Base-by-base conservation (phyloP, 2,797 vertebrate species). In the Euphonia xanthogaster region DNA sequence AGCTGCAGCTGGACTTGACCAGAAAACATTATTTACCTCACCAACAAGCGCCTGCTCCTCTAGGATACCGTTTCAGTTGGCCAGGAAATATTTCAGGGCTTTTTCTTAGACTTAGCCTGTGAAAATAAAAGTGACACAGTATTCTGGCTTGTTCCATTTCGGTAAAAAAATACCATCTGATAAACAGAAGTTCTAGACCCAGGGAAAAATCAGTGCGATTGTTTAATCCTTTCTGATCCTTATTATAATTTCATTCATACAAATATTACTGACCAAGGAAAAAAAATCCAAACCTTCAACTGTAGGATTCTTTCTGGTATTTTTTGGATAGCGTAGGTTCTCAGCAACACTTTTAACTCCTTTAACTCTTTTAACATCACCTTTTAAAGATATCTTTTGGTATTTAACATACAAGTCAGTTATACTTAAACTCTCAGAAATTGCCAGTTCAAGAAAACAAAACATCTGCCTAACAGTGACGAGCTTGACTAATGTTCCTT, bases 401-500 rank as follows among this genome's bases (percentile, higher is more conserved):
- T 61, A 28, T 65, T 88, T 81, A 66, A 60, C 19, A 17, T 33
- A 62, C 27, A 70, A 83, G 10, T 23, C 18, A 17, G 57, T 60
- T 51, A 40, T 12, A 18, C 55, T 83, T 75, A 42, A 58, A 33
- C 37, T 33, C 57, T 54, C 58, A 70, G 53, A 86, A 96, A 57
- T 25, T 39, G 48, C 44, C 51, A 51, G 2, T 37, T 95, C 85
- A 53, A 66, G 68, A 77, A 74, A 89, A 68, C 28, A 58, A 82
- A 94, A 74, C 68, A 80, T 83, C 73, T 90, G 84, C 48, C 1
- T 30, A 62, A 39, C 45, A 88, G 57, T 22, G 72, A 90, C 83
- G 90, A 92, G 86, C 50, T 77, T 95, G 86, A 83, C 42, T 85
- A 65, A 84, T 88, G 53, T 55, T 83, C 31, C 57, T 68, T 94